Evolutionary conservation across 2,797 vertebrate species (phyloP).

Genomic region (Zalophus californianus): DNA sequence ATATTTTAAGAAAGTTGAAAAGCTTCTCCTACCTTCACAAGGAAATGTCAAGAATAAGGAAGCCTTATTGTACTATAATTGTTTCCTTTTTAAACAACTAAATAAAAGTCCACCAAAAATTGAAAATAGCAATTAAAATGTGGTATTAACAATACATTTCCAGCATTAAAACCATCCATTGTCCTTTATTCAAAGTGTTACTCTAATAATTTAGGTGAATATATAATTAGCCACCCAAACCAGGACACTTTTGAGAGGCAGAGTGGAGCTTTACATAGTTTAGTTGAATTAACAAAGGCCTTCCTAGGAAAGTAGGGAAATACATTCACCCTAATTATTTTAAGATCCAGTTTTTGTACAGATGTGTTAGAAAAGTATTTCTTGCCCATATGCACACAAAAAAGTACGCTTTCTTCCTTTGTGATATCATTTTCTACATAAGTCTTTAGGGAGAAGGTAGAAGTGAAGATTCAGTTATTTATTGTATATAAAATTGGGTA

Average conservation of each 20-base stretch:
- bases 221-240: background rate
- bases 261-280: background rate
- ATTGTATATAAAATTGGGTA: background rate
- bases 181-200: background rate
- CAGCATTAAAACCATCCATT: background rate
- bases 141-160: background rate
- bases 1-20: background rate
- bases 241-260: background rate
- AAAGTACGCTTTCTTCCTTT: background rate
- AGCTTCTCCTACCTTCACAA: background rate
- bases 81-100: background rate
- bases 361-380: background rate
- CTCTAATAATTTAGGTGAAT: background rate
- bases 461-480: background rate
- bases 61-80: background rate
- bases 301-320: background rate
- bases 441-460: background rate
- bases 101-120: background rate
- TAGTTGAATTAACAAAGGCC: background rate
- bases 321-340: background rate
- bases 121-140: background rate
- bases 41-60: background rate
- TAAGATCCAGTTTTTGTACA: background rate
- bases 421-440: background rate
- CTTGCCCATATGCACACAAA: background rate